phyloP scores from a whole-genome alignment of 2,888 invertebrate species.

The Geophilus truncorum region DNA sequence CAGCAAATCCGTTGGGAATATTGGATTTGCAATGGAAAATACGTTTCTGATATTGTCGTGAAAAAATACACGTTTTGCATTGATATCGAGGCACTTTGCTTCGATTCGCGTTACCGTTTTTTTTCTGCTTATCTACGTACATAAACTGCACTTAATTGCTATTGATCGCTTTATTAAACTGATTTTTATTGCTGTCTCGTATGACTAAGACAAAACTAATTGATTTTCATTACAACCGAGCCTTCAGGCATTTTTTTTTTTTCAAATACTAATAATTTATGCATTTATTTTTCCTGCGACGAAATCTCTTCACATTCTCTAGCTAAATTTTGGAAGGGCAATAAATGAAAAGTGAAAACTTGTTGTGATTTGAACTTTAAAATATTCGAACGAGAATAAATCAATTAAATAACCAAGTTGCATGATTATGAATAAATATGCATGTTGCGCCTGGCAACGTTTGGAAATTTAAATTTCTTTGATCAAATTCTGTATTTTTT shows the following conservation, averaged over 20 bases:
- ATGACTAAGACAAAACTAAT: not conserved
- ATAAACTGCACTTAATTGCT: not conserved
- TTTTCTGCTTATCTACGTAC: not conserved
- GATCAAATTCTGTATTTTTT: no score
- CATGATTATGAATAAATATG: no score
- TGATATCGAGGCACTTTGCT: not conserved
- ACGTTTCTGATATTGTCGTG: not conserved
- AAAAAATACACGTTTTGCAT: not conserved
- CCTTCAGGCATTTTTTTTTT: not conserved
- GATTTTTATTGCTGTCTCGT: not conserved
- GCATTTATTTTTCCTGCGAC: no score
- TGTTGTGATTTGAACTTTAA: no score
- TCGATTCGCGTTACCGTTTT: not conserved
- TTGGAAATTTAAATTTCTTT: no score
- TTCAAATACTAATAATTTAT: not conserved
- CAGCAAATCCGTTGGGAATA: not conserved
- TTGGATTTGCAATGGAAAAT: not conserved
- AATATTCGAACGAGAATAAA: no score
- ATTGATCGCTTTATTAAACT: not conserved
- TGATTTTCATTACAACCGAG: not conserved
- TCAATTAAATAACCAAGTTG: no score
- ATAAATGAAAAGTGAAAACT: no score
- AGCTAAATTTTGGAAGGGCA: no score
- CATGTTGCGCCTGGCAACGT: no score
- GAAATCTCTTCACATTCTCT: no score